phyloP scores from a whole-genome alignment of 2,113 vertebrate genomes.

The Pampusana beccarii region DNA sequence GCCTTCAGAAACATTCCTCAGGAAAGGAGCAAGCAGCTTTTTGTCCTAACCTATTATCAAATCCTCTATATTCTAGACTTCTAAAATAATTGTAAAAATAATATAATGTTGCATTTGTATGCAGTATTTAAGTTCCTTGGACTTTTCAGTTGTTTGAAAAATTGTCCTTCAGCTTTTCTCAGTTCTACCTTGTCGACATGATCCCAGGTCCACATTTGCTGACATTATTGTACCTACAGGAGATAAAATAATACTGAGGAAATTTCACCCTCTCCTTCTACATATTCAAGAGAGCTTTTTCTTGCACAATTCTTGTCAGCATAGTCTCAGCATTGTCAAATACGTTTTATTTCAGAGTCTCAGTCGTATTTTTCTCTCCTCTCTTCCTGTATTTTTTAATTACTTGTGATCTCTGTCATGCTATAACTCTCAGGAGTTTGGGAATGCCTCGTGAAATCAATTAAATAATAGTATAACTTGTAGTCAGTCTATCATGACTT shows the following conservation, averaged over 20 bases:
- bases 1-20: not conserved
- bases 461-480: not conserved
- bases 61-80: not conserved
- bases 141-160: not conserved
- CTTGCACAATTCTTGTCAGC: not conserved
- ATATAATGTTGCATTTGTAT: not conserved
- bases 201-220: not conserved
- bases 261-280: not conserved
- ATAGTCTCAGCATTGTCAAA: not conserved
- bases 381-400: not conserved
- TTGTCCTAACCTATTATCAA: not conserved
- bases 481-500: not conserved
- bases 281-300: not conserved
- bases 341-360: not conserved
- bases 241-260: not conserved
- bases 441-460: not conserved
- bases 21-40: not conserved
- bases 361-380: not conserved
- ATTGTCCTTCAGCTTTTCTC: not conserved
- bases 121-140: not conserved
- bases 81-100: not conserved
- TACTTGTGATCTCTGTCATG: not conserved
- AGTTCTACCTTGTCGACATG: not conserved
- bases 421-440: not conserved
- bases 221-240: not conserved